Conservation (phyloP, 2,888 invertebrate species). For the Harpalus rufipes region DNA sequence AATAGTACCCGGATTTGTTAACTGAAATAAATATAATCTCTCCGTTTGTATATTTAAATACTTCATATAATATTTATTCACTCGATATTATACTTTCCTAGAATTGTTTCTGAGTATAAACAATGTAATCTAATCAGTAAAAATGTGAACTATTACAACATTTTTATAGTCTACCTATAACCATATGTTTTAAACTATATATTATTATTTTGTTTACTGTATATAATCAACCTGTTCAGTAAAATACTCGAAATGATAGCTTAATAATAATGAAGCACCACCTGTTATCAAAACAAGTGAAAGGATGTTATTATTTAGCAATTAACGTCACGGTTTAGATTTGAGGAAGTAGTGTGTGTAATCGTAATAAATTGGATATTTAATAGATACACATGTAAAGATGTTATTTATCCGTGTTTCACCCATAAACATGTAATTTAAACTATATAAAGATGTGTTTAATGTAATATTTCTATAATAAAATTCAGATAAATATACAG, state of each 20-base stretch:
- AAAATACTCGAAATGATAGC: slow-evolving; percentile 1
- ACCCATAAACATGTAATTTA: not conserved
- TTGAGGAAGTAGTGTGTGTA: slow-evolving; percentile 8
- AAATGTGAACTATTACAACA: slow-evolving; percentile 28
- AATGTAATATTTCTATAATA: not conserved
- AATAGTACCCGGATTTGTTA: not conserved
- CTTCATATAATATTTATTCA: not conserved
- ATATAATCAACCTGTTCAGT: not conserved
- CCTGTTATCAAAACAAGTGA: slow-evolving; percentile 42
- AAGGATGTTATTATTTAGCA: slow-evolving; percentile 40
- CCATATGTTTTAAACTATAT: not conserved
- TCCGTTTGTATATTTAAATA: not conserved
- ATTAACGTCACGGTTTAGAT: slow-evolving; percentile 38
- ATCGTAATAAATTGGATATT: not conserved
- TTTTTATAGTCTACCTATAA: slow-evolving; percentile 11
- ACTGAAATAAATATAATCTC: not conserved
- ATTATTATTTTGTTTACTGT: not conserved
- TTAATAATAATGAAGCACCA: not conserved
- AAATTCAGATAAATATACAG: not conserved
- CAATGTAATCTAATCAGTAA: slow-evolving; percentile 37
- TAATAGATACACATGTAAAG: not conserved
- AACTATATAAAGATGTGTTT: not conserved
- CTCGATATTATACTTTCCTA: slow-evolving; percentile 1
- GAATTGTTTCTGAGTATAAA: slow-evolving; percentile 13
- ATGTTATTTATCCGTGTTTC: not conserved